Base-by-base conservation (phyloP, 2,797 vertebrate genomes). In the Gorsachius magnificus region DNA sequence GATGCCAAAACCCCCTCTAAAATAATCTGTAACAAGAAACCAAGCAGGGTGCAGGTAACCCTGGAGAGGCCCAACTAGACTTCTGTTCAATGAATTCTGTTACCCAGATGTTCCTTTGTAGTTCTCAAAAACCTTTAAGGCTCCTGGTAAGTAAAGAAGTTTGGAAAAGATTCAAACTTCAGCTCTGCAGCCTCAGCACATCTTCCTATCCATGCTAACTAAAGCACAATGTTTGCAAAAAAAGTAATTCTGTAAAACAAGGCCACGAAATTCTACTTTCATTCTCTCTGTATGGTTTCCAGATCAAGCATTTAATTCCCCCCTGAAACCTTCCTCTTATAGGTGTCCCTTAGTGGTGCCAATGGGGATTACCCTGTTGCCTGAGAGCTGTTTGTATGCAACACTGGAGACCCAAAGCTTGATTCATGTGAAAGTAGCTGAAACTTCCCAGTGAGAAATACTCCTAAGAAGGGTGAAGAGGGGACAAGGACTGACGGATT, bases 121-220 rank as follows among this genome's bases (percentile, higher is more conserved):
- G 95, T 95, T 95, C 81, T 95, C 57, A 94, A 81, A 96, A 95
- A 46, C 53, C 94, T 96, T 90, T 89, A 89, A 90, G 64, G 84
- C 83, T 86, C 68, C 74, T 89, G 90, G 91, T 84, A 79, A 88
- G 83, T 94, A 78, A 71, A 90, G 58, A 92, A 95, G 91, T 94
- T 91, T 94, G 81, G 93, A 90, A 95, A 75, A 94, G 78, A 87
- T 69, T 94, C 92, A 94, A 78, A 94, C 81, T 93, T 90, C 65
- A 46, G 75, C 81, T 89, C 68, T 94, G 94, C 90, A 89, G 58
- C 38, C 90, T 96, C 96, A 96, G 93, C 93, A 78, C 19, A 56
- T 74, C 71, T 80, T 83, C 31, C 71, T 74, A 21, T 57, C 83
- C 80, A 43, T 79, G 86, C 65, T 92, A 91, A 94, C 58, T 87